A percentile compares a stretch with the other conserved stretches of the same genome.
These are phyloP conservation scores for Mechanitis mazaeus DNA, from an alignment of 2,888 invertebrate genomes.

Conservation along the genomic window DNA sequence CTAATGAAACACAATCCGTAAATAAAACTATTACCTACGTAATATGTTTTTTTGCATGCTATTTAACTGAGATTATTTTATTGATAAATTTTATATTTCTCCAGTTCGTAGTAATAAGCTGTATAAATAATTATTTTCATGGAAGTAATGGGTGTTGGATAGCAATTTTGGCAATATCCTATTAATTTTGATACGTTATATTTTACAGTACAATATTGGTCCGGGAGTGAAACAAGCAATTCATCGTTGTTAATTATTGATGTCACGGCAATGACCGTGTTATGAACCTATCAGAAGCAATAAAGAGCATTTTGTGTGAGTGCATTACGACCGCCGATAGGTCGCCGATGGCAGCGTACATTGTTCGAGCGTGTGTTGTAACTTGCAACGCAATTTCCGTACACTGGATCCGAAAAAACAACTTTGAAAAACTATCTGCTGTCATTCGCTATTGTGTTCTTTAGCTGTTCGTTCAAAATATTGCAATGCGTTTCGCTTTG, in stretches of 20 bases:
- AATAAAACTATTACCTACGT: too few relatives aligned
- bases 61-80: too few relatives aligned
- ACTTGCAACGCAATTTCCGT: slow-evolving; percentile 27
- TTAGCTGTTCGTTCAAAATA: slow-evolving; percentile 16
- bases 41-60: too few relatives aligned
- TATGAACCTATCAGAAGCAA: slow-evolving; percentile 46
- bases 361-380: slow-evolving; percentile 16
- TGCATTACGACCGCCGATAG: slow-evolving; percentile 25
- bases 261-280: slow-evolving; percentile 50
- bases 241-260: slow-evolving; percentile 52
- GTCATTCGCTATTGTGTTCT: slow-evolving; percentile 18
- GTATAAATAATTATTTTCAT: too few relatives aligned
- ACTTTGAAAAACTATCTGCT: slow-evolving; percentile 16
- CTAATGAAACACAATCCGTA: too few relatives aligned
- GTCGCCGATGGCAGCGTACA: slow-evolving; percentile 14
- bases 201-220: slow-evolving; percentile 41
- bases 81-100: too few relatives aligned
- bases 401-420: slow-evolving; percentile 9
- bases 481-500: slow-evolving; percentile 16
- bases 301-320: slow-evolving; percentile 35
- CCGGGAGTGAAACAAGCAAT: slow-evolving; percentile 41
- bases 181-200: slow-evolving; percentile 43
- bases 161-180: slow-evolving; percentile 24
- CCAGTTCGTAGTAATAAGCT: too few relatives aligned
- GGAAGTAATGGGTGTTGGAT: neutral